phyloP scores from a whole-genome alignment of 2,797 vertebrate species.

The Xyrichtys novacula region DNA sequence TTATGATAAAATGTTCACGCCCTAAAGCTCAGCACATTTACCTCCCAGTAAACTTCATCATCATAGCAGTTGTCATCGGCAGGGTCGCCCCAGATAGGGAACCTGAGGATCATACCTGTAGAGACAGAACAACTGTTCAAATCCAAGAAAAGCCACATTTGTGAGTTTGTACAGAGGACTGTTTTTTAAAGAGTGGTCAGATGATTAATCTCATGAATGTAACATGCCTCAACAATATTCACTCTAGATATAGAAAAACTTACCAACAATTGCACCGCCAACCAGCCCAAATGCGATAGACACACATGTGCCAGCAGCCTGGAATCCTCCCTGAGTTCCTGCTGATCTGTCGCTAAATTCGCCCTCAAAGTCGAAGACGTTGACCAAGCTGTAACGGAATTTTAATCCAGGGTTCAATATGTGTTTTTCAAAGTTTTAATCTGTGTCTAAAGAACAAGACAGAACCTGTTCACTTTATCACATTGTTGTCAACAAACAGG shows the following conservation, averaged over 20 bases:
- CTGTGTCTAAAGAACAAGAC: background rate
- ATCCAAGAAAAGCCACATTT: too few species aligned
- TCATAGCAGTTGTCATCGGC: slow-evolving; percentile 94
- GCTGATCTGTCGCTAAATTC: slow-evolving; percentile 53
- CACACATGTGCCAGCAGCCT: slow-evolving; percentile 91
- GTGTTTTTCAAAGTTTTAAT: background rate
- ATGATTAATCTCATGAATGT: background rate
- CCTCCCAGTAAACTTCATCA: slow-evolving; percentile 96
- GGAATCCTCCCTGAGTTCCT: slow-evolving; percentile 88
- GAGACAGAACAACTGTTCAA: slow-evolving; percentile 22
- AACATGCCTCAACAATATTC: background rate
- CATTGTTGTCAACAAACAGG: background rate
- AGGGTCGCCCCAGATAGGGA: slow-evolving; percentile 93
- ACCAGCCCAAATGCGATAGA: slow-evolving; percentile 90
- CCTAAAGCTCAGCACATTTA: slow-evolving; percentile 65
- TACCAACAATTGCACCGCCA: slow-evolving; percentile 92
- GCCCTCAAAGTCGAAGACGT: slow-evolving; percentile 81
- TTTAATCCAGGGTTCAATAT: background rate
- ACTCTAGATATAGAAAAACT: slow-evolving; percentile 73
- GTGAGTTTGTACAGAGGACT: too few species aligned
- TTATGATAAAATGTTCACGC: background rate
- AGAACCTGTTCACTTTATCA: too few species aligned
- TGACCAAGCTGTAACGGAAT: slow-evolving; percentile 77
- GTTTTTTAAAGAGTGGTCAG: too few species aligned
- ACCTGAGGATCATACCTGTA: slow-evolving; percentile 89